Evolutionary conservation across 2,888 invertebrate genomes (phyloP).

Genomic region (Agrochola circellaris): DNA sequence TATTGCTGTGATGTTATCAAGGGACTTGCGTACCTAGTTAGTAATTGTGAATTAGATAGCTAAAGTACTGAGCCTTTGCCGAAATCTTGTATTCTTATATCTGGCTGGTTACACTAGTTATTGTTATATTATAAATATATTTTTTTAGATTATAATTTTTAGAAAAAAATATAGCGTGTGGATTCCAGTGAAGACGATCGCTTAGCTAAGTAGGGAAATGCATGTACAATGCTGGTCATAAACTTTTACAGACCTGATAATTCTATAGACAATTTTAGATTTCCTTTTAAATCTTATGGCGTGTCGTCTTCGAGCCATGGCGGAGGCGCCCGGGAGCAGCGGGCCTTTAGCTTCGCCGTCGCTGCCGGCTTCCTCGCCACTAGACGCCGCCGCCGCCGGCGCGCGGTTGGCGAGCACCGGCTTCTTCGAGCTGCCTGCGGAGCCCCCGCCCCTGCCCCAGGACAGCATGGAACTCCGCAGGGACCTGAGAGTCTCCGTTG

Average conservation of each 20-base stretch:
- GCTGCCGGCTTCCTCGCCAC: constrained; percentile 75
- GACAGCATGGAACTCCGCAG: constrained; percentile 89
- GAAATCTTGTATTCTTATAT: not conserved
- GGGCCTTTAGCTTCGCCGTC: constrained; percentile 80
- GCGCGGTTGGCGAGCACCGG: constrained; percentile 70
- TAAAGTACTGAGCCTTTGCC: not conserved
- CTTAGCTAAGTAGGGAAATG: not conserved
- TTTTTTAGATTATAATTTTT: no score
- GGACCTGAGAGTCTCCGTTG: constrained; percentile 89
- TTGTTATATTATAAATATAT: not conserved
- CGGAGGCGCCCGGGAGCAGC: constrained; percentile 85
- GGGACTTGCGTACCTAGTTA: not conserved
- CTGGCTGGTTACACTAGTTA: not conserved
- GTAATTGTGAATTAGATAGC: no score
- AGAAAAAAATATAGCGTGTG: not conserved
- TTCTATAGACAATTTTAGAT: constrained; percentile 85
- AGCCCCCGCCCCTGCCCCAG: constrained; percentile 81
- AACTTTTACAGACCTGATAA: constrained; percentile 79
- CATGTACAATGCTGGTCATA: not conserved
- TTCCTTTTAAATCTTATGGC: constrained; percentile 88
- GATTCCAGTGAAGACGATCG: not conserved
- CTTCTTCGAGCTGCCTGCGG: constrained; percentile 78
- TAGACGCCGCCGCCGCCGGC: constrained; percentile 66
- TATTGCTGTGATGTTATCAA: not conserved
- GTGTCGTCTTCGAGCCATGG: constrained; percentile 86